phyloP scores from a whole-genome alignment of 2,888 invertebrate species.

The Drosophila borborema region DNA sequence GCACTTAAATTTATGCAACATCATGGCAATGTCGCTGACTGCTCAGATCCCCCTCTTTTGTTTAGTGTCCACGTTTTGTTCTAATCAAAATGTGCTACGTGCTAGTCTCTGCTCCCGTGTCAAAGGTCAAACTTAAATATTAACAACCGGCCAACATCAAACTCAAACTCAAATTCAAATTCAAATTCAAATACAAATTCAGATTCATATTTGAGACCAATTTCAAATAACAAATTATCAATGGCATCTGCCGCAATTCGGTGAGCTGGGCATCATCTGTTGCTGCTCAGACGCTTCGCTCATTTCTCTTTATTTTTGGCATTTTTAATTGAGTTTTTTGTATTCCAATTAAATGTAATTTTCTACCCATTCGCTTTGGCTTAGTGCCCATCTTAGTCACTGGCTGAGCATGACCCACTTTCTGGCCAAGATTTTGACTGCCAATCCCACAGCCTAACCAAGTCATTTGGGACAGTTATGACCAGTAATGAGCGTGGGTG shows the following conservation, averaged over 20 bases:
- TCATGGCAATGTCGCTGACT: slow-evolving; percentile 62
- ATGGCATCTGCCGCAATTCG: slow-evolving; percentile 22
- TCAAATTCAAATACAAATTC: not conserved
- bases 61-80: slow-evolving; percentile 57
- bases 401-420: slow-evolving; percentile 61
- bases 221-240: slow-evolving; percentile 18
- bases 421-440: slow-evolving; percentile 35
- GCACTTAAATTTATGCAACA: slow-evolving; percentile 79
- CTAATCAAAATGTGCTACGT: slow-evolving; percentile 75
- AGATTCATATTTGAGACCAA: not conserved
- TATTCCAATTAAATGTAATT: slow-evolving; percentile 66
- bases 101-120: slow-evolving; percentile 39
- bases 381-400: slow-evolving; percentile 21
- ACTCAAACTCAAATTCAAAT: not conserved
- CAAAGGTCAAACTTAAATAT: slow-evolving; percentile 51
- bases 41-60: slow-evolving; percentile 17
- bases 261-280: slow-evolving; percentile 8
- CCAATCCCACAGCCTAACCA: slow-evolving; percentile 11
- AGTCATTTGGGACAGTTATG: slow-evolving; percentile 36
- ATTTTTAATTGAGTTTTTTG: slow-evolving; percentile 55
- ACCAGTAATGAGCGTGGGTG: slow-evolving; percentile 36
- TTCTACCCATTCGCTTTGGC: slow-evolving; percentile 49
- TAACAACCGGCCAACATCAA: slow-evolving; percentile 29
- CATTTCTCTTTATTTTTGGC: slow-evolving; percentile 21
- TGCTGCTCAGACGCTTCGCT: slow-evolving; percentile 2